Conservation (phyloP, 1,140 invertebrate genomes). For the Mycetomoellerius zeteki region DNA sequence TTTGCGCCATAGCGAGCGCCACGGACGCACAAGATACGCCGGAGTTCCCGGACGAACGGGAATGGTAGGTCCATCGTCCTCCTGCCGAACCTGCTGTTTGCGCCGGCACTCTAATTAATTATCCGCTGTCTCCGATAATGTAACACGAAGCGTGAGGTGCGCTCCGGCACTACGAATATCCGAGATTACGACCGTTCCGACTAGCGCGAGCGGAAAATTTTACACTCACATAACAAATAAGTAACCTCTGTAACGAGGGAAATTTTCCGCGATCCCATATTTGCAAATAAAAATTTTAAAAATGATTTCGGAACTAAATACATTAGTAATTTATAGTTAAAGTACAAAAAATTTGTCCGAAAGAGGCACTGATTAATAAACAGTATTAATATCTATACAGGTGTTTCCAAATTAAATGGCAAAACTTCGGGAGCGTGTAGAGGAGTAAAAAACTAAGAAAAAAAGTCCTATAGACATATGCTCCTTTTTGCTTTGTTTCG, state of each 20-base stretch:
- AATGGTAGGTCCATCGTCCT: slow-evolving; percentile 34
- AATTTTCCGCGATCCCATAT: background rate
- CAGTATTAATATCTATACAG: background rate
- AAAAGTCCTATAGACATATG: too few relatives aligned
- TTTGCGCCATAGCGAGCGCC: slow-evolving; percentile 72
- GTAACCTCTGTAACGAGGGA: slow-evolving; percentile 15
- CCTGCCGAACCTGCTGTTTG: slow-evolving; percentile 71
- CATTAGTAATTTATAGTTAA: background rate
- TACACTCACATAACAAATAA: background rate
- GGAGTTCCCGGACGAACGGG: slow-evolving; percentile 60
- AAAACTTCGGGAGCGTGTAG: too few relatives aligned
- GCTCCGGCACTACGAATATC: slow-evolving; percentile 24
- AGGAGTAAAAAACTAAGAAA: too few relatives aligned
- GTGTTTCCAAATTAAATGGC: too few relatives aligned
- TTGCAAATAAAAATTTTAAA: background rate
- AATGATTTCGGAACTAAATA: background rate
- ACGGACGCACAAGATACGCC: slow-evolving; percentile 59
- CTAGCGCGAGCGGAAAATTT: slow-evolving; percentile 19
- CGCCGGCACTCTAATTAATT: slow-evolving; percentile 81
- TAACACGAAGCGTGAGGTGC: slow-evolving; percentile 45
- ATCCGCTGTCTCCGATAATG: slow-evolving; percentile 74
- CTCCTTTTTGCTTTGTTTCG: too few relatives aligned
- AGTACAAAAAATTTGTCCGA: background rate
- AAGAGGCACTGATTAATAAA: background rate
- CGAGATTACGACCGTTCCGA: slow-evolving; percentile 36